Base-by-base conservation (phyloP, 2,113 vertebrate species). In the Catagonus wagneri region DNA sequence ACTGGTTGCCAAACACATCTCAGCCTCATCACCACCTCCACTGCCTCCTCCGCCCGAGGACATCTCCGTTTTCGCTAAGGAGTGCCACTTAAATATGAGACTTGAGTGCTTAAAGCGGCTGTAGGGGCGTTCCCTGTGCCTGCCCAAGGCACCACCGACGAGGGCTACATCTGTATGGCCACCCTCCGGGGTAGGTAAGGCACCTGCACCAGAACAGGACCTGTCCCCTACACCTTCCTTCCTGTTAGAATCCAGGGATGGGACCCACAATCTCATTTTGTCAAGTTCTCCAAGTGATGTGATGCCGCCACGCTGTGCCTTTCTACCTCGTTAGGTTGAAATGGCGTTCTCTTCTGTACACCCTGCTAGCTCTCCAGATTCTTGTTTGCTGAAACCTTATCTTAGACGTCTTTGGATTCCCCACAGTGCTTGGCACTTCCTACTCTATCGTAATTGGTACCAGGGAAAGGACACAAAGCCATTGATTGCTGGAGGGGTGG, bases 141-240 rank as follows among this genome's bases (percentile, higher is more conserved):
- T 52, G 61, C n/a, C 92, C 36, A 66, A 50, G n/a, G 16, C 75
- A 71, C 14, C 58, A 14, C 19, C 25, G n/a, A 23, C 76, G 74
- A n/a, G 12, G 19, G 20, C 34, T 23, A 3, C 11, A 7, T 39
- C 19, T 61, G 3, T 34, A 29, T 32, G 81, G 36, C 32, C 60
- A 60, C 20, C 23, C 19, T 68, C 23, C 7, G n/a, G 9, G 39
- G 29, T 1, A 25, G 32, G 44, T 19, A 74, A 75, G 52, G 10
- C 22, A 11, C 14, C 34, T 61, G 68, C 32, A 22, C n/a, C 5
- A 61, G 25, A 69, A 34, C 2, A 72, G 61, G 25, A 34, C 23
- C 1, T 0, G 20, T 56, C 3, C 19, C 29, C 36, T 0, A 3
- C 11, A 11, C 27, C 27, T 34, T 13, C 25, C 11, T 39, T 66